Evolutionary conservation across 1,140 invertebrate genomes (phyloP).

Genomic region (Medauroidea extradentata): DNA sequence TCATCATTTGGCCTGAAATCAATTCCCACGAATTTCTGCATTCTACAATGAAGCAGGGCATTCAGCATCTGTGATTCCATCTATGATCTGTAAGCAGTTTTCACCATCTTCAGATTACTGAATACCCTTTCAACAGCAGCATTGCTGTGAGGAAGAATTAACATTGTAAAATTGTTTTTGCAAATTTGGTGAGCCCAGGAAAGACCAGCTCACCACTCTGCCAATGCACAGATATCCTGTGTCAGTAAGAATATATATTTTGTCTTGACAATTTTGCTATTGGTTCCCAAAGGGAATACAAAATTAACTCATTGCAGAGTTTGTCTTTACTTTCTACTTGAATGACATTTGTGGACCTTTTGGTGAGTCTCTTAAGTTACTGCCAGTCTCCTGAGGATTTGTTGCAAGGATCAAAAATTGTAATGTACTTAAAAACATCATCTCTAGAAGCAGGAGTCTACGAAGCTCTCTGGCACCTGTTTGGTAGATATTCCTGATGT

Average conservation of each 20-base stretch:
- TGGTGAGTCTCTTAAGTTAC: neutral
- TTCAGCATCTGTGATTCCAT: neutral
- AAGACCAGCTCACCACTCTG: neutral
- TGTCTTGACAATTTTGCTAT: neutral
- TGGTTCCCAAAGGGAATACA: neutral
- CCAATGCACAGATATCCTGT: neutral
- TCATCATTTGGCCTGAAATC: no score
- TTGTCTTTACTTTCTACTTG: neutral
- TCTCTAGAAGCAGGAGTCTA: neutral
- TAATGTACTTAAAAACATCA: neutral
- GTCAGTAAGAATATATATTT: neutral
- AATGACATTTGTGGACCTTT: neutral
- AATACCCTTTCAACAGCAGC: constrained; percentile 1
- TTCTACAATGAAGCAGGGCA: neutral
- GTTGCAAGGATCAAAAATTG: neutral
- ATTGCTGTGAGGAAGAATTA: constrained; percentile 2
- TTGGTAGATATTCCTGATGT: neutral
- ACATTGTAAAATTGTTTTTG: neutral
- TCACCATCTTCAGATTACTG: neutral
- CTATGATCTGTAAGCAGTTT: neutral
- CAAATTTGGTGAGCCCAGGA: neutral
- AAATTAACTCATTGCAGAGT: neutral
- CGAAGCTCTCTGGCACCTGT: neutral
- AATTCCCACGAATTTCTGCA: no score
- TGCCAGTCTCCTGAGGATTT: neutral